Evolutionary conservation across 2,797 vertebrate species (phyloP).

Genomic region (Xiphorhynchus erythropygius): DNA sequence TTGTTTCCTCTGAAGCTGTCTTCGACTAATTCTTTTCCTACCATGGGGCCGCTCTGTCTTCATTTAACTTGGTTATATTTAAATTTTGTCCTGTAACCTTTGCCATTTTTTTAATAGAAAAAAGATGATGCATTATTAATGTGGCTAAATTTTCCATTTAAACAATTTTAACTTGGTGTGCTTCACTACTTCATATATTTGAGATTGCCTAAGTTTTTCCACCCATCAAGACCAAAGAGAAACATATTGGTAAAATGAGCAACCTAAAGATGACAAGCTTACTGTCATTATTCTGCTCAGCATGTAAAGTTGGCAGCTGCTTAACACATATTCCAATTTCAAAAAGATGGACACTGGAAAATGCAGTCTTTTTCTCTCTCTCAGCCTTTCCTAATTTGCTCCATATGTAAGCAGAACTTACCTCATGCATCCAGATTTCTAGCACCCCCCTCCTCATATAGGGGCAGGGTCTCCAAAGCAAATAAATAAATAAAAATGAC

Average conservation of each 20-base stretch:
- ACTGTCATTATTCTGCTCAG: slow-evolving; percentile 32
- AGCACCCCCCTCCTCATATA: not conserved
- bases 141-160: slow-evolving; percentile 44
- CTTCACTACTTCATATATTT: slow-evolving; percentile 12
- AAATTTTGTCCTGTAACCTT: slow-evolving; percentile 37
- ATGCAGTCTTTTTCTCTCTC: slow-evolving; percentile 28
- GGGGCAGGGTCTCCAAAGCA: slow-evolving; percentile 7
- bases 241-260: slow-evolving; percentile 19
- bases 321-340: slow-evolving; percentile 22
- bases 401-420: slow-evolving; percentile 55
- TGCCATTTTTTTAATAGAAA: slow-evolving; percentile 39
- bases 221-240: slow-evolving; percentile 2
- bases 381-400: slow-evolving; percentile 44
- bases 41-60: not conserved
- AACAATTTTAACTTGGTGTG: slow-evolving; percentile 2
- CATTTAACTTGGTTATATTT: slow-evolving; percentile 36
- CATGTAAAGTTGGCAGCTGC: slow-evolving; percentile 32
- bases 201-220: slow-evolving; percentile 37
- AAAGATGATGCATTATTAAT: slow-evolving; percentile 35
- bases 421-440: slow-evolving; percentile 35
- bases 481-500: not conserved
- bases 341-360: slow-evolving; percentile 43
- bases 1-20: slow-evolving; percentile 33
- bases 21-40: slow-evolving; percentile 23
- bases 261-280: slow-evolving; percentile 31